These are phyloP conservation scores for Chromoteleia sp. DNA, from an alignment of 2,888 invertebrate species.

Conservation along the genomic window DNA sequence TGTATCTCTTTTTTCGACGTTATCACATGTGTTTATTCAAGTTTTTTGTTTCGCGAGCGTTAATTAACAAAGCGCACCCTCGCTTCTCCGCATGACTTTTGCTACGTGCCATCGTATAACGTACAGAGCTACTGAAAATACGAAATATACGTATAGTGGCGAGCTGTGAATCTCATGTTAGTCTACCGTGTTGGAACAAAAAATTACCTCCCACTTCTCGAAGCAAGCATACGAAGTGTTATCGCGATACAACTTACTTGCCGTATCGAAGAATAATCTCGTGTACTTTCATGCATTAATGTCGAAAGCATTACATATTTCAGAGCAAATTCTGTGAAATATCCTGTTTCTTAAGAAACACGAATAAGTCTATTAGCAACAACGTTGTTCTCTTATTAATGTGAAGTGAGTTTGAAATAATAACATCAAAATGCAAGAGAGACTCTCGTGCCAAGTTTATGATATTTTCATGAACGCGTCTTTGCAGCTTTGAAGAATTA, in stretches of 20 bases:
- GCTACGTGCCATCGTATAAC: conserved; percentile 26
- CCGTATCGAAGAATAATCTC: conserved; percentile 37
- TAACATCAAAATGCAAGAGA: conserved; percentile 7
- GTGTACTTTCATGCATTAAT: conserved; percentile 32
- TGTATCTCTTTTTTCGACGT: too few species aligned
- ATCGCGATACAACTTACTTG: conserved; percentile 25
- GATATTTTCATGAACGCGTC: neutral
- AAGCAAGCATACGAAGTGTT: conserved; percentile 22
- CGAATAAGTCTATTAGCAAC: conserved; percentile 7
- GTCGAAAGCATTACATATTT: conserved; percentile 7
- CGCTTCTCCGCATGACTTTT: conserved; percentile 42
- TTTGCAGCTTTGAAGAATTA: neutral
- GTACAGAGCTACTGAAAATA: conserved; percentile 25
- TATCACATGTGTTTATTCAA: conserved; percentile 25
- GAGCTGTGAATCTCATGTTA: conserved; percentile 37
- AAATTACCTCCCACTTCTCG: neutral
- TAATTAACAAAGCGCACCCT: conserved; percentile 46
- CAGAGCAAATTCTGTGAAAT: neutral
- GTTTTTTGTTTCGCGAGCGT: conserved; percentile 36
- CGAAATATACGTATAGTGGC: conserved; percentile 7
- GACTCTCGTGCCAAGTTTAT: neutral
- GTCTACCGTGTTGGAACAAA: conserved; percentile 21
- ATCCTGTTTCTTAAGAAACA: conserved; percentile 1
- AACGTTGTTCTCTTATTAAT: conserved; percentile 1
- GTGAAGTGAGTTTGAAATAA: conserved; percentile 11